Evolutionary conservation across 2,797 vertebrate genomes (phyloP), one percentile per base, ranked within the genome.

Genomic region (Cephalopachus bancanus): DNA sequence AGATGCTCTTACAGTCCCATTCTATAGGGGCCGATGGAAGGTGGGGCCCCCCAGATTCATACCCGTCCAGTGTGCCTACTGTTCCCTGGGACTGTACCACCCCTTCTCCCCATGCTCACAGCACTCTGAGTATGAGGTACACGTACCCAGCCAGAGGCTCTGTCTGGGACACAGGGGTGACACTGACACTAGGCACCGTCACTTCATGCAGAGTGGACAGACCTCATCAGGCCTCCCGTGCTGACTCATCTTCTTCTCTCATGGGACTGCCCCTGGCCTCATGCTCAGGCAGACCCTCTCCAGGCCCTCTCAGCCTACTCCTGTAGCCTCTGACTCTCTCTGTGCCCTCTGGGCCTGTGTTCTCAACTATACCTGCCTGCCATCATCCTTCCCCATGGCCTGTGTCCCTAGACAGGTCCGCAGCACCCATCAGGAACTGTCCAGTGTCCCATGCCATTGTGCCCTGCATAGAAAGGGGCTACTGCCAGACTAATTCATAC

Each of bases 31-130:
- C 44, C 44, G 44, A 44, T 44, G 6, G 2, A 15, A 51, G 33
- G 7, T 44, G 33, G 53, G 53, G 30, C 49, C 62, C 10, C 16
- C 1, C 10, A 55, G n/a, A 14, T 37, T 53, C 88, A 79, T 26
- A 69, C 71, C 26, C 0, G 3, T 19, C 26, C 76, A n/a, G 55
- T 19, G 10, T 53, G 57, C n/a, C 74, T 30, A 6, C 59, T 76
- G 14, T 19, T 44, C 10, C 57, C 72, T 0, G 0, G n/a, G 55
- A 57, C 44, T 30, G 1, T 9, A 6, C 24, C 7, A 26, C 7
- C 53, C 57, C 53, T 7, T 44, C 44, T 44, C n/a, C 44, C 37
- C 37, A 20, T 65, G 33, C 10, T 28, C 57, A 17, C 0, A 20
- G 37, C 30, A 20, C 24, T 44, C n/a, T 24, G 74, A 80, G 14